Evolutionary conservation across 2,113 vertebrate species (phyloP), one percentile per base, ranked within the genome.

Genomic region (Strix aluco): DNA sequence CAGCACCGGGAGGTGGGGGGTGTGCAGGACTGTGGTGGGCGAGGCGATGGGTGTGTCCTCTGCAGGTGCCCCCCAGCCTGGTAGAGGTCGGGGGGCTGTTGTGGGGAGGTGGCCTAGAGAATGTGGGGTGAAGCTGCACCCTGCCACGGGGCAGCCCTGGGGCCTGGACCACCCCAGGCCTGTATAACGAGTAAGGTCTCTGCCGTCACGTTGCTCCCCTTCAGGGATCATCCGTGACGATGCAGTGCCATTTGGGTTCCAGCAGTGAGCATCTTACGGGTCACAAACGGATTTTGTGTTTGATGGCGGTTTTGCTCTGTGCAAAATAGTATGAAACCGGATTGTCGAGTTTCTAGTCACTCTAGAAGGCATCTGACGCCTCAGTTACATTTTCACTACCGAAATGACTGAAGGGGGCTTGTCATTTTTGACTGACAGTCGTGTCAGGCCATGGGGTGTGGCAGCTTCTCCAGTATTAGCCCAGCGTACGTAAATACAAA

Each of bases 11-110:
- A 6, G 5, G 4, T 3, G 15, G 44, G 30, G 22, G 44, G 13
- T 44, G 40, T 42, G 19, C 11, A 42, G 44, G 38, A 20, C 70
- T 44, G 38, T 25, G 38, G 29, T 10, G 58, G 38, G 8, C 38
- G 52, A n/a, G 46, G 19, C 3, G 0, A 17, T 1, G 21, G 62
- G 47, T 12, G 7, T 1, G 0, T 40, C 44, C 57, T 36, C 49
- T 15, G 49, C 30, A 22, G 42, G 36, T 0, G 1, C 5, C 5
- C 13, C 19, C 47, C 11, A 22, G 42, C 70, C 34, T 58, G 36
- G 21, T 13, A 8, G 63, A 23, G n/a, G 17, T 7, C 5, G 36
- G 4, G 10, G 46, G 52, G 58, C 58, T 71, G n/a, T 3, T 26
- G 23, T 22, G 13, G 19, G 51, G 11, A 27, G 27, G 23, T 40